phyloP scores from a whole-genome alignment of 2,888 invertebrate genomes.

The Nowickia ferox region DNA sequence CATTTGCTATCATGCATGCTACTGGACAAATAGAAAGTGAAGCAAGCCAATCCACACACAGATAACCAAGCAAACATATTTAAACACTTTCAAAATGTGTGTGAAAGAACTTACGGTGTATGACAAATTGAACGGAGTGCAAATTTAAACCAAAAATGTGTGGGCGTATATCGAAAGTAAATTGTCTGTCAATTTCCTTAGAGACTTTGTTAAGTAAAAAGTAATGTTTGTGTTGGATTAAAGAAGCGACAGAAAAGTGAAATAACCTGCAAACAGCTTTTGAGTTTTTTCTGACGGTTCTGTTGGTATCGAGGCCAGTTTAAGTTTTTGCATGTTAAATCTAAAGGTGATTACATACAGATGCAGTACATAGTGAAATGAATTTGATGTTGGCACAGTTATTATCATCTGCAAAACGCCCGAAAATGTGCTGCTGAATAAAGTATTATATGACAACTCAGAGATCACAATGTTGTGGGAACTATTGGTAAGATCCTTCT shows the following conservation, averaged over 20 bases:
- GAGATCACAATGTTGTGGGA: no score
- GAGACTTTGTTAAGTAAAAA: slow-evolving; percentile 60
- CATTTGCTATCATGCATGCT: slow-evolving; percentile 39
- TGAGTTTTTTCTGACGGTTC: not conserved
- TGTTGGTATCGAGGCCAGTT: slow-evolving; percentile 15
- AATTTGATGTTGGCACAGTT: no score
- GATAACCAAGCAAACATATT: slow-evolving; percentile 1
- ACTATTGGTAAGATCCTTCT: no score
- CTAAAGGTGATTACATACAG: not conserved
- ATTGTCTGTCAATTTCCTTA: slow-evolving; percentile 44
- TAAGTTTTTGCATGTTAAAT: slow-evolving; percentile 57
- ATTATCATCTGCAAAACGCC: no score
- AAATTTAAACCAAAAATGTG: not conserved
- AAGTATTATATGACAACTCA: no score
- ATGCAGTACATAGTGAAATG: not conserved
- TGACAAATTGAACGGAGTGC: not conserved
- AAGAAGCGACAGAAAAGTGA: not conserved
- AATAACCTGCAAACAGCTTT: slow-evolving; percentile 3
- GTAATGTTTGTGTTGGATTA: slow-evolving; percentile 67
- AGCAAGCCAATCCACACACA: not conserved
- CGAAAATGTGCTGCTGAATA: no score
- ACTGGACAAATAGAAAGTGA: not conserved
- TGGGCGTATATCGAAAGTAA: not conserved
- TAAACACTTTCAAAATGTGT: not conserved
- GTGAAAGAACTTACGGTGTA: not conserved